A percentile compares a stretch with the other conserved stretches of the same genome.
Evolutionary conservation across 1,140 invertebrate genomes (phyloP).

Genomic region (Zaprionus nigranus): DNA sequence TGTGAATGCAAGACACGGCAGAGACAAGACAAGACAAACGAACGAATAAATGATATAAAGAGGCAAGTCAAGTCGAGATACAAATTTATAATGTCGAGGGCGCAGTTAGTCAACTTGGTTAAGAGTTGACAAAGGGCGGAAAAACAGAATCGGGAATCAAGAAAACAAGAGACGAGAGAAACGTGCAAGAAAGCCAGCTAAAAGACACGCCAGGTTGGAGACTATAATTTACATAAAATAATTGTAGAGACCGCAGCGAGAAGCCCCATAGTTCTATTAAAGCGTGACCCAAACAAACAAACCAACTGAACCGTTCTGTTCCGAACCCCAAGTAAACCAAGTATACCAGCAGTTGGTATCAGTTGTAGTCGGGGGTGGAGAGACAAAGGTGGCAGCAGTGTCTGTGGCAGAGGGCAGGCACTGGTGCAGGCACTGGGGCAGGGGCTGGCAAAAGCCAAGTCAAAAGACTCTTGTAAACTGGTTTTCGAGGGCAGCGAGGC

Average conservation of each 20-base stretch:
- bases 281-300: slow-evolving; percentile 73
- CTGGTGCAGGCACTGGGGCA: background rate
- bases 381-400: background rate
- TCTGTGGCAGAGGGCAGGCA: background rate
- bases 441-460: slow-evolving; percentile 42
- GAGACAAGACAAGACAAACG: slow-evolving; percentile 13
- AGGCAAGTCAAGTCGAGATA: background rate
- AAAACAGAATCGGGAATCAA: background rate
- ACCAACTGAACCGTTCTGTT: slow-evolving; percentile 19
- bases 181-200: slow-evolving; percentile 28
- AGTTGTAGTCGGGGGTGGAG: background rate
- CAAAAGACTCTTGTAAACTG: slow-evolving; percentile 56
- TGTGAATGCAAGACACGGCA: slow-evolving; percentile 46
- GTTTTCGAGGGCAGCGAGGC: slow-evolving; percentile 58
- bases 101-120: slow-evolving; percentile 17
- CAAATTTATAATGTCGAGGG: slow-evolving; percentile 11
- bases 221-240: slow-evolving; percentile 71
- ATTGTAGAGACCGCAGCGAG: slow-evolving; percentile 44
- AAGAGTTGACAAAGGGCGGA: slow-evolving; percentile 37
- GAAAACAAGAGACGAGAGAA: background rate
- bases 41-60: slow-evolving; percentile 12
- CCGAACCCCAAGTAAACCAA: slow-evolving; percentile 35
- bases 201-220: slow-evolving; percentile 20
- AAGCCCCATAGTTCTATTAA: slow-evolving; percentile 64
- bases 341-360: slow-evolving; percentile 15